phyloP scores from a whole-genome alignment of 1,140 invertebrate species.

The Trichonephila clavipes region DNA sequence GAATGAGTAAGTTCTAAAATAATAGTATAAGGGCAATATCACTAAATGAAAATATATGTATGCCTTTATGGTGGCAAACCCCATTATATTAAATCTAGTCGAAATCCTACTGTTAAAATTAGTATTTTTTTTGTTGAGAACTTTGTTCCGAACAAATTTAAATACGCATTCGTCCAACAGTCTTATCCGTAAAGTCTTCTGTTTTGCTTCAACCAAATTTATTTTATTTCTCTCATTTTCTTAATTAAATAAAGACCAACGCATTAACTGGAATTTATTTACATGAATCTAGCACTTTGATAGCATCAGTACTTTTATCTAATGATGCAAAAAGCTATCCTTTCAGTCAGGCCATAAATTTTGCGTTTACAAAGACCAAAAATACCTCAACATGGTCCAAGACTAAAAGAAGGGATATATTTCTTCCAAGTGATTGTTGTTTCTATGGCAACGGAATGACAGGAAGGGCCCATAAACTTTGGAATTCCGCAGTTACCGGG shows the following conservation, averaged over 20 bases:
- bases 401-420: slow-evolving; percentile 57
- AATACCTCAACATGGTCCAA: slow-evolving; percentile 33
- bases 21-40: no score
- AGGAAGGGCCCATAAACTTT: slow-evolving; percentile 67
- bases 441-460: slow-evolving; percentile 63
- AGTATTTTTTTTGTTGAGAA: no score
- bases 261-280: neutral
- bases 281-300: neutral
- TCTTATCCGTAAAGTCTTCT: no score
- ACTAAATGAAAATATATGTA: no score
- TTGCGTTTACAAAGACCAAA: slow-evolving; percentile 57
- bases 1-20: no score
- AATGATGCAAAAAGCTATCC: slow-evolving; percentile 45
- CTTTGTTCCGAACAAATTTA: no score
- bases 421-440: slow-evolving; percentile 73
- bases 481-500: slow-evolving; percentile 67
- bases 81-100: no score
- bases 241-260: neutral
- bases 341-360: slow-evolving; percentile 40
- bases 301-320: neutral
- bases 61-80: no score
- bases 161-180: no score
- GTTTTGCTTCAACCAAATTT: no score
- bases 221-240: neutral
- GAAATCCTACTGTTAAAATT: no score